Evolutionary conservation across 2,888 invertebrate species (phyloP), one percentile per base, ranked within the genome.

Genomic region (Diadegma fenestrale): DNA sequence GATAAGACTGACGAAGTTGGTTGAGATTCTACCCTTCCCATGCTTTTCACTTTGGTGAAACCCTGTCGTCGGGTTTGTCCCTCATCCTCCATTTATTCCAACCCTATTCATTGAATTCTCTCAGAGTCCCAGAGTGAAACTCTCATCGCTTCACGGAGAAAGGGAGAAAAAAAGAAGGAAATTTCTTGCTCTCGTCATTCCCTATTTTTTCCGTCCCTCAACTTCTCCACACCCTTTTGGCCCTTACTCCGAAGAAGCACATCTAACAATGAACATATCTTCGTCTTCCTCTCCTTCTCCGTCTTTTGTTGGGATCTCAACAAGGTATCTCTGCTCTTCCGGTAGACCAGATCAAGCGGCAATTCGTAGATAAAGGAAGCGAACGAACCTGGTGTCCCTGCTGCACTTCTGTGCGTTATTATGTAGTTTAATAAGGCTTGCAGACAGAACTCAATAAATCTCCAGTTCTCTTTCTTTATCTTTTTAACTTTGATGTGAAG

Each of bases 1-100:
- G 89, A 89, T 90, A 89, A 90, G 87, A 80, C 80, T 83, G 82
- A 66, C 69, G 81, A 82, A 87, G 86, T 88, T 87, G 87, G 87
- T 89, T 81, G 85, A 88, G 89, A 89, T 87, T 89, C 86, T 80
- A 75, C 79, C 63, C 82, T 85, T 75, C 22, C 81, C 26, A 58
- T 87, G 85, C 88, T 88, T 79, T 87, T 87, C 81, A 64, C 82
- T 69, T 75, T 77, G 71, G 72, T 63, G 81, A 45, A 82, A 63
- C 63, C 58, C 33, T 37, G 78, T 69, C 58, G 45, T 71, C 43
- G 64, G 48, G 30, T 61, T 75, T 71, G 48, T 64, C 76, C 61
- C 80, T 78, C 84, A 76, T 82, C 72, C 82, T 63, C 78, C 48
- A 66, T 78, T 81, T 81, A 66, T 86, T 79, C 77, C 54, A 76